Base-by-base conservation (phyloP, 2,113 vertebrate species). In the Dunckerocampus dactyliophorus region DNA sequence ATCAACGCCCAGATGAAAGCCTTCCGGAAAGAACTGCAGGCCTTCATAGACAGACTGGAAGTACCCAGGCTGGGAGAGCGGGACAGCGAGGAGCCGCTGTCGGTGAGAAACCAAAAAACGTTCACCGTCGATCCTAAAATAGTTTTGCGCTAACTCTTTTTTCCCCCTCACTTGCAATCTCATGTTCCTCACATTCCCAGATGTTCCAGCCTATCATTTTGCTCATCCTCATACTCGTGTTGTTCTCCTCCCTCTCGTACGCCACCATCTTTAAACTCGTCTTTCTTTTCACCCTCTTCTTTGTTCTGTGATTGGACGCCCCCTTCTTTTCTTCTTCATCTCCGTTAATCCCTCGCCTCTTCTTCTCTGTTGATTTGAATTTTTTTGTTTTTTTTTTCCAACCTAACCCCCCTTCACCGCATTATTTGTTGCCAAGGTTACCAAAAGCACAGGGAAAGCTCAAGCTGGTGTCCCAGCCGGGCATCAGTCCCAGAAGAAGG, bases 141-240 rank as follows among this genome's bases (percentile, higher is more conserved):
- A 14, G 13, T 63, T 62, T 28, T 64, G 65, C 15, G 19, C 55
- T 72, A 17, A 62, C 74, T 76, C 76, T 69, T 67, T 69, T 68
- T 69, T 65, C 59, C 20, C 56, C 62, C 73, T 78, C 55, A 80
- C 69, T 71, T 31, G 65, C 72, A 68, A 61, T 64, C 65, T 68
- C 37, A 67, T 69, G 53, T 70, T 76, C 76, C 49, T 61, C 90
- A 76, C 91, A 67, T 24, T 90, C 87, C 89, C 92, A 99, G 96
- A 99, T 99, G 96, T 98, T 98, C 92, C 97, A 99, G 93, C 97
- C 97, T 81, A 96, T 99, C 90, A 98, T 99, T 93, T 93, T 98
- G 85, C 95, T 99, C 91, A 99, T 99, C 90, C 96, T 99, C 92
- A 96, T 99, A 70, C 94, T 99, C 77, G 95, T 99, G 84, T 93